Percentiles rank a stretch among this genome's conserved stretches.
phyloP scores from a whole-genome alignment of 2,113 vertebrate species.

The Dicaeum eximium region DNA sequence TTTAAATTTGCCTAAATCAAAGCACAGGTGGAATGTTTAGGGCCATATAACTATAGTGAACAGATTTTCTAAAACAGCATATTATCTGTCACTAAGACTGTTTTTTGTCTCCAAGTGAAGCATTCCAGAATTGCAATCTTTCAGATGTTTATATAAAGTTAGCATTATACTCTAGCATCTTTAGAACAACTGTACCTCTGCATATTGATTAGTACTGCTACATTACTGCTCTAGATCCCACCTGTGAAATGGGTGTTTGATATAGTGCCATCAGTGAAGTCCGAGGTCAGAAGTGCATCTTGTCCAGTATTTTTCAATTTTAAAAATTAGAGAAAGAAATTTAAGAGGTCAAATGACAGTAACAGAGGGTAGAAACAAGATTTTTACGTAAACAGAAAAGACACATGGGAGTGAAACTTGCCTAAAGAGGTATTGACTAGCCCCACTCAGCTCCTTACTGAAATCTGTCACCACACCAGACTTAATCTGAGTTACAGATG shows the following conservation, averaged over 20 bases:
- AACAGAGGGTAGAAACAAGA: background rate
- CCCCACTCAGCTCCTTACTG: background rate
- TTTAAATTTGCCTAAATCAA: background rate
- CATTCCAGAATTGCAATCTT: background rate
- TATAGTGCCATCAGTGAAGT: background rate
- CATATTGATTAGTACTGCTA: background rate
- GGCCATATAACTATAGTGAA: accelerated
- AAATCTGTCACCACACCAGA: background rate
- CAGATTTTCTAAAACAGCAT: background rate
- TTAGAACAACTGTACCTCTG: accelerated
- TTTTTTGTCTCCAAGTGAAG: background rate
- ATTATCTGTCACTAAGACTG: background rate
- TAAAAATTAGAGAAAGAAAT: background rate
- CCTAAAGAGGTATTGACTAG: background rate
- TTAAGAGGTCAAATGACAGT: background rate
- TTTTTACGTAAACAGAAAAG: background rate
- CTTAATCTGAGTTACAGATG: background rate
- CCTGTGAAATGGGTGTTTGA: background rate
- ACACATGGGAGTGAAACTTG: background rate
- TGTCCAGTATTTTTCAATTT: background rate
- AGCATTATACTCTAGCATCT: background rate
- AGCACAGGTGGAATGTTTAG: background rate
- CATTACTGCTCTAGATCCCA: background rate
- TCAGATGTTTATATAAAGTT: background rate
- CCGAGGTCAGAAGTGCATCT: background rate